Percentiles rank a stretch among this genome's conserved stretches.
phyloP scores from a whole-genome alignment of 92 coral and sea anemone genomes.

The Bergia sp. region DNA sequence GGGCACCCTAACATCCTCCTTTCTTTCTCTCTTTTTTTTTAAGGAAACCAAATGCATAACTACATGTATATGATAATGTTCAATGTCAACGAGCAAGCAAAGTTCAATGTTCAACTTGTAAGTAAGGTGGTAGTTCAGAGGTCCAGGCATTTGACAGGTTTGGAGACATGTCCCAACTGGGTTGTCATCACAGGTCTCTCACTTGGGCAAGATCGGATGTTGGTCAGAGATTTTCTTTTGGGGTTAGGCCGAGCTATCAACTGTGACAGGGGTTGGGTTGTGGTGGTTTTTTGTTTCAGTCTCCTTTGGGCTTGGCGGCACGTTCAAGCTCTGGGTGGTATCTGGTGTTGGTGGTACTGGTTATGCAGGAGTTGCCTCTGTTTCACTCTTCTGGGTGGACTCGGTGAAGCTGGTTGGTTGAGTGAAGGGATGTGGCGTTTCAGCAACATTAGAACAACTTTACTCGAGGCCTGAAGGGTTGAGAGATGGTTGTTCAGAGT shows the following conservation, averaged over 20 bases:
- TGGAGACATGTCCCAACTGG: neutral
- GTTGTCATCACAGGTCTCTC: neutral
- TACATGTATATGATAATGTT: too few species aligned
- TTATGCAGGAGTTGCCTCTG: conserved; percentile 1
- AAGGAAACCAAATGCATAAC: too few species aligned
- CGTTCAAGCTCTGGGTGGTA: neutral
- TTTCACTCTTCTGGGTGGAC: neutral
- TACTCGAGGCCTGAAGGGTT: neutral
- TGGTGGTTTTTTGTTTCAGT: too few species aligned
- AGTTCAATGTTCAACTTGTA: too few species aligned
- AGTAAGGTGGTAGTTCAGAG: too few species aligned
- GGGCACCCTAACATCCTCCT: too few species aligned
- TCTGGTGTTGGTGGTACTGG: neutral
- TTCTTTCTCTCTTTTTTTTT: too few species aligned
- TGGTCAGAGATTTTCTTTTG: neutral
- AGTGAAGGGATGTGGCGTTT: neutral
- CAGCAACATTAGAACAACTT: neutral
- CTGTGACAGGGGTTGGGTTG: too few species aligned
- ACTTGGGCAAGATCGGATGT: too few species aligned
- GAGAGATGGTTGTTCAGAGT: neutral
- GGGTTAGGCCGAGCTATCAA: too few species aligned
- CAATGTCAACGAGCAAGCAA: too few species aligned
- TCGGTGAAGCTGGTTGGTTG: conserved; percentile 9
- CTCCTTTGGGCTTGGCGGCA: neutral
- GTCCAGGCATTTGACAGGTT: too few species aligned